Evolutionary conservation across 2,113 vertebrate species (phyloP).

Genomic region (Pelobates fuscus): DNA sequence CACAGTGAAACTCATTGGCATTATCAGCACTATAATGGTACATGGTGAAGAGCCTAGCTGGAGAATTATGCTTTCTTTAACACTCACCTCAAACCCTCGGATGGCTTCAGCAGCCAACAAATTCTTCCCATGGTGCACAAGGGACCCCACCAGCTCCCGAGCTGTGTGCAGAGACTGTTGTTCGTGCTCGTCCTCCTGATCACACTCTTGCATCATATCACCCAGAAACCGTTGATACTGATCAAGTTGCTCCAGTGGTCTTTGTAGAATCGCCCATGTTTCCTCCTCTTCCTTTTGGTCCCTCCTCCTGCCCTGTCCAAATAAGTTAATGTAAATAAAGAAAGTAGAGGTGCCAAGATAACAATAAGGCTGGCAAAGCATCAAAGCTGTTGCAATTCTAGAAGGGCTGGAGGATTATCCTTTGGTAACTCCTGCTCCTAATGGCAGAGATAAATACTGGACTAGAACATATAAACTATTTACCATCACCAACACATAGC

Average conservation of each 20-base stretch:
- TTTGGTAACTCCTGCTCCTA: no score
- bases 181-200: slow-evolving; percentile 65
- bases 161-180: slow-evolving; percentile 70
- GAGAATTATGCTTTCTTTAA: no score
- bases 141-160: slow-evolving; percentile 76
- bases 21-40: no score
- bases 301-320: not conserved
- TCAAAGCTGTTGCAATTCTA: no score
- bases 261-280: slow-evolving; percentile 70
- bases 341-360: no score
- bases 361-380: no score
- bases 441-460: no score
- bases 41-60: no score
- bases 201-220: slow-evolving; percentile 79
- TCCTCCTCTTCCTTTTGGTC: slow-evolving; percentile 36
- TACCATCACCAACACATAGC: no score
- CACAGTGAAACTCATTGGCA: no score
- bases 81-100: slow-evolving; percentile 79
- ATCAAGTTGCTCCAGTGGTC: slow-evolving; percentile 77
- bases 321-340: not conserved
- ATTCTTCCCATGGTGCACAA: slow-evolving; percentile 81
- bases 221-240: slow-evolving; percentile 79
- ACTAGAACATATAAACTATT: no score
- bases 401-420: no score
- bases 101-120: slow-evolving; percentile 86